phyloP scores from a whole-genome alignment of 2,888 invertebrate species.

The Limnephilus rhombicus region DNA sequence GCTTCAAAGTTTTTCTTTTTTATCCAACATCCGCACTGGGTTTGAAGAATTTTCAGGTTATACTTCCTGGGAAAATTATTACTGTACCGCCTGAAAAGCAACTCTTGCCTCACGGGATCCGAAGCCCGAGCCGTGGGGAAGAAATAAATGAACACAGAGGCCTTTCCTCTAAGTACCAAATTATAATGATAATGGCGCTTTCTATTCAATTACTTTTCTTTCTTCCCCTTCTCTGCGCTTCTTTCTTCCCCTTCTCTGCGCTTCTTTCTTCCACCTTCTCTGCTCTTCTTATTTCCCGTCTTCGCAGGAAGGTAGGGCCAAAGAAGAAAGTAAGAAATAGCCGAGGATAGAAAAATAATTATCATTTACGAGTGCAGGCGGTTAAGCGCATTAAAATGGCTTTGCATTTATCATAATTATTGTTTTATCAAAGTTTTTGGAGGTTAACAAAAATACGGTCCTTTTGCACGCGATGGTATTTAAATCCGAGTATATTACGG shows the following conservation, averaged over 20 bases:
- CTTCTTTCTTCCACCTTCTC: background rate
- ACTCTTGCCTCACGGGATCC: background rate
- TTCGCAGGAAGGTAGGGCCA: background rate
- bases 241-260: background rate
- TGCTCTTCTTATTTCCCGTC: background rate
- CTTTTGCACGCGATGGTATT: no score
- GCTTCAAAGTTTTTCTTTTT: background rate
- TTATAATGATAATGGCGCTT: conserved; percentile 1
- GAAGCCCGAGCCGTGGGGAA: background rate
- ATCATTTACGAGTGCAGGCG: background rate
- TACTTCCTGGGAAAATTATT: background rate
- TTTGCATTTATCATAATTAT: background rate
- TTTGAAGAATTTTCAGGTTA: background rate
- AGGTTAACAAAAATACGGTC: background rate
- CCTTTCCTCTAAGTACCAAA: background rate
- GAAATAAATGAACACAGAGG: background rate
- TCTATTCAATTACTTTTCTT: conserved; percentile 1
- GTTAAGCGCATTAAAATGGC: background rate
- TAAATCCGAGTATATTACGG: no score
- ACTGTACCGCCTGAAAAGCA: background rate
- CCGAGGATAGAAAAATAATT: background rate
- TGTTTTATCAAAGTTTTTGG: no score
- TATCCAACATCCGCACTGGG: background rate
- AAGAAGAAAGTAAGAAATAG: background rate
- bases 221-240: background rate